Base-by-base conservation (phyloP, 2,797 vertebrate species). In the Chrosomus eos region DNA sequence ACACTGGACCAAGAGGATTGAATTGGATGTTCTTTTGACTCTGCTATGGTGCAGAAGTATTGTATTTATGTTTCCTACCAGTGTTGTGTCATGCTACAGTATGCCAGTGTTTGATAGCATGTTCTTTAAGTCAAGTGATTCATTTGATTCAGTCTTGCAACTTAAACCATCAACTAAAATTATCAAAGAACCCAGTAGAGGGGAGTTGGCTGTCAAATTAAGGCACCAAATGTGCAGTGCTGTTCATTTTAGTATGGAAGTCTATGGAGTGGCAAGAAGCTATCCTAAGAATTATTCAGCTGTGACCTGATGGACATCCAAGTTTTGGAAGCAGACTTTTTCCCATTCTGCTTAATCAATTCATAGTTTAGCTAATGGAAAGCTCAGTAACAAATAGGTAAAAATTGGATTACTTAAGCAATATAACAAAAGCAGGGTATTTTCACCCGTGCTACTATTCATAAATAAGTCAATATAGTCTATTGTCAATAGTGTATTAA, bases 181-280 rank as follows among this genome's bases (percentile, higher is more conserved):
- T 31, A 51, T 33, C 31, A 81, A 71, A 58, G n/a, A 28, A 18
- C 9, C 45, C 45, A 14, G 40, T 45, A 33, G 40, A 82, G 9
- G 21, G 51, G 23, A 83, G 38, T 72, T 67, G 72, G 73, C 80
- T 87, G 84, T 67, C 80, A 87, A 36, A 79, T 80, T 77, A 80
- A 58, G 7, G 23, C 45, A 71, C 53, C 67, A 82, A 67, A 77
- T 85, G 79, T 79, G 31, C 79, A 64, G 83, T 38, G 21, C 64
- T 81, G 55, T 73, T 77, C 43, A 55, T 77, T 85, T 64, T 40
- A 78, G 62, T 64, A 67, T 74, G 45, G 81, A 83, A 81, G 51
- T 79, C 72, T 84, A 48, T 48, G 45, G 81, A 87, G 72, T 74
- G 73, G 82, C 76, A 67, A 84, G 51, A 40, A 85, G 78, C 33